Conservation (phyloP, 2,113 vertebrate genomes). For the Fulica atra region DNA sequence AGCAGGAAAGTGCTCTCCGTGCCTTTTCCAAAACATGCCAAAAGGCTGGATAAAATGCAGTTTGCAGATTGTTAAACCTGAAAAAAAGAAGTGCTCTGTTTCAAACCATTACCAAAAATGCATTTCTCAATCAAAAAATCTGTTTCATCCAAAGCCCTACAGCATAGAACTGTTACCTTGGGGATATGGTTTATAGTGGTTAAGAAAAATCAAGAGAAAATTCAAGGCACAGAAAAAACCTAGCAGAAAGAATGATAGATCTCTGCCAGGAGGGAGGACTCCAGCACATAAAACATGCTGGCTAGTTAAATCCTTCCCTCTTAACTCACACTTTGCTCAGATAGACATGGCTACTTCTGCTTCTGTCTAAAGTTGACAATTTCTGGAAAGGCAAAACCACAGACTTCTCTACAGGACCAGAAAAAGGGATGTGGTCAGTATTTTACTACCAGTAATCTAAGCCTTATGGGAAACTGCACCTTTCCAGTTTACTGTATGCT, state of each 20-base stretch:
- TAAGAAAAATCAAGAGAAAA: background rate
- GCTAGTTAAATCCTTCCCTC: slow-evolving; percentile 16
- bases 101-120: background rate
- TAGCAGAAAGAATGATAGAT: background rate
- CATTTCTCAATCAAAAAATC: background rate
- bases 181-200: background rate
- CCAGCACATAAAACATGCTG: slow-evolving; percentile 14
- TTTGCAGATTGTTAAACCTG: background rate
- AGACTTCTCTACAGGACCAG: slow-evolving; percentile 41
- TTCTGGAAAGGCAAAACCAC: slow-evolving; percentile 72
- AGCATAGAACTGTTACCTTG: background rate
- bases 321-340: slow-evolving; percentile 32
- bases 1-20: background rate
- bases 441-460: slow-evolving; percentile 67
- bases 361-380: slow-evolving; percentile 25
- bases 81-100: background rate
- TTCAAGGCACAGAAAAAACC: background rate
- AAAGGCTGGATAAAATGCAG: background rate
- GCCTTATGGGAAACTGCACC: slow-evolving; percentile 68
- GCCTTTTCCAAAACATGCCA: background rate
- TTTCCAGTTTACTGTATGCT: slow-evolving; percentile 60
- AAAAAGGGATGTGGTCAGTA: slow-evolving; percentile 55
- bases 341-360: background rate
- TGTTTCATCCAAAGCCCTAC: background rate
- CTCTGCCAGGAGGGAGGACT: slow-evolving; percentile 1